These are phyloP conservation scores for Sminthurinus aureus DNA, from an alignment of 2,888 invertebrate species.

Conservation along the genomic window DNA sequence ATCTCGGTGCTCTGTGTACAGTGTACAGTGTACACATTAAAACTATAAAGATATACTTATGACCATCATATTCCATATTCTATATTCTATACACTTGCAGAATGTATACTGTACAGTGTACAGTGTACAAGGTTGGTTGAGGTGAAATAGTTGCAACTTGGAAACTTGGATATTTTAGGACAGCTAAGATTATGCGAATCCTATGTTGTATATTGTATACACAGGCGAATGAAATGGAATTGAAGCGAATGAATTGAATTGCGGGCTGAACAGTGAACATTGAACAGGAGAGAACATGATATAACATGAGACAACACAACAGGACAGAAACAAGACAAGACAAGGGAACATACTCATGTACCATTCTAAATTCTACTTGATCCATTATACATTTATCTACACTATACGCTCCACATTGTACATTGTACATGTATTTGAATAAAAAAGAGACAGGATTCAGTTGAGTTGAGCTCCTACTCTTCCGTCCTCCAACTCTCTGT, in stretches of 20 bases:
- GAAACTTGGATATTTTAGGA: neutral
- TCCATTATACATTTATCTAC: neutral
- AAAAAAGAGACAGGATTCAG: too few species aligned
- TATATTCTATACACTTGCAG: neutral
- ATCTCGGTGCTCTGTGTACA: too few species aligned
- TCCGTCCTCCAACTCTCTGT: neutral
- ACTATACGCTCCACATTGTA: too few species aligned
- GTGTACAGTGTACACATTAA: too few species aligned
- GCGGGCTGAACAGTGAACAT: neutral
- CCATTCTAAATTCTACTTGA: too few species aligned
- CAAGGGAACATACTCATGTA: neutral
- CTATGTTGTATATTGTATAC: too few species aligned
- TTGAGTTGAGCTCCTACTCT: too few species aligned
- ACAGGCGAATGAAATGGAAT: conserved; percentile 22
- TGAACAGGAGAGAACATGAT: neutral
- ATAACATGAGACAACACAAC: neutral
- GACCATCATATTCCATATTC: too few species aligned
- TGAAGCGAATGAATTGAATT: conserved; percentile 27
- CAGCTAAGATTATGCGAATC: neutral
- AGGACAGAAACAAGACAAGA: neutral
- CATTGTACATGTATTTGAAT: too few species aligned
- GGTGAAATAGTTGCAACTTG: neutral
- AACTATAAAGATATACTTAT: too few species aligned
- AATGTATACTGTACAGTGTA: neutral
- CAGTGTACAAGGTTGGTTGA: neutral